These are phyloP conservation scores for Mythimna loreyi DNA, from an alignment of 2,888 invertebrate genomes.

Conservation along the genomic window DNA sequence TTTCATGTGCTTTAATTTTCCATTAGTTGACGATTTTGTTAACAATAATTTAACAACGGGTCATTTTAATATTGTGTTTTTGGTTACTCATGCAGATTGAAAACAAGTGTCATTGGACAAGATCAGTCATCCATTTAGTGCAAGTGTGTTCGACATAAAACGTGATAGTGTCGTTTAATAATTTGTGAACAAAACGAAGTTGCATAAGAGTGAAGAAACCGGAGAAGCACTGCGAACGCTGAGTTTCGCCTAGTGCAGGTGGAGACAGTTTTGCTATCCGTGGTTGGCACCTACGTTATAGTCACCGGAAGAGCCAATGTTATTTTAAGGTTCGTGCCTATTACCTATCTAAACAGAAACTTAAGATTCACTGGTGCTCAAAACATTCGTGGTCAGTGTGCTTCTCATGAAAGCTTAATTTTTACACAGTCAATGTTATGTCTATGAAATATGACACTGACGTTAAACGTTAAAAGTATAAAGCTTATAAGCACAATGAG, in stretches of 20 bases:
- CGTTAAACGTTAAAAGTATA: conserved; percentile 36
- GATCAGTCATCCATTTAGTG: conserved; percentile 83
- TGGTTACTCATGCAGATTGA: conserved; percentile 73
- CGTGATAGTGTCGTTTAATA: conserved; percentile 72
- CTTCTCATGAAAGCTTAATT: conserved; percentile 10
- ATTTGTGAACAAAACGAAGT: conserved; percentile 62
- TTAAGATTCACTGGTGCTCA: conserved; percentile 44
- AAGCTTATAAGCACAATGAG: conserved; percentile 13
- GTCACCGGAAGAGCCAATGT: conserved; percentile 88
- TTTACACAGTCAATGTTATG: conserved; percentile 26
- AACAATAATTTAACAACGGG: conserved; percentile 62
- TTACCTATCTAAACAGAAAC: conserved; percentile 63
- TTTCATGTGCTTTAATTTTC: conserved; percentile 76
- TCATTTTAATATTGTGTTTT: conserved; percentile 74
- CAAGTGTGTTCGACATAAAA: conserved; percentile 76
- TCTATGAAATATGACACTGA: conserved; percentile 65
- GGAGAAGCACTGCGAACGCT: conserved; percentile 62
- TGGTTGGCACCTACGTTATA: conserved; percentile 79
- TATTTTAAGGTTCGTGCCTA: conserved; percentile 85
- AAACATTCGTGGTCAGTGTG: not conserved
- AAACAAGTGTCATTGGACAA: conserved; percentile 81
- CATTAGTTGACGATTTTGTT: conserved; percentile 64
- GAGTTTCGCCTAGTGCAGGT: conserved; percentile 59
- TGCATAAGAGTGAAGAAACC: conserved; percentile 65
- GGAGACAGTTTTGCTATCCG: conserved; percentile 72